Base-by-base conservation (phyloP, 2,888 invertebrate genomes). In the Drosophila mimetica region DNA sequence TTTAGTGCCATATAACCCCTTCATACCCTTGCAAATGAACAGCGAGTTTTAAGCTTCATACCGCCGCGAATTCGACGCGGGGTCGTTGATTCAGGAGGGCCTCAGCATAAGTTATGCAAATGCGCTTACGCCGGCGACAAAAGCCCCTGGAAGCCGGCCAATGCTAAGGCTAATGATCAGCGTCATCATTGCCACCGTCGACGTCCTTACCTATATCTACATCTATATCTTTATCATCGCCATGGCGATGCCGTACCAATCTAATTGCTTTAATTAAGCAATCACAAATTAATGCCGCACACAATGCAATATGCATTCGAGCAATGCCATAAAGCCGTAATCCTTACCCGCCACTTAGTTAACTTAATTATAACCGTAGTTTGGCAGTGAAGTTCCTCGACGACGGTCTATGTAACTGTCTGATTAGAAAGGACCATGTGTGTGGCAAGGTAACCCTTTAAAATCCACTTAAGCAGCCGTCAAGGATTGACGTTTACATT, bases 241-340 rank as follows among this genome's bases (percentile, higher is more conserved):
- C 39, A 36, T 18, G 30, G 30, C 34, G 50, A 32, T 63, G 61
- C 55, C 74, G 71, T 57, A 51, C 61, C 60, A 66, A 59, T 66
- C 71, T 85, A 86, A 85, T 85, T 85, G 87, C 77, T 72, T 86
- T 80, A 85, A 85, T 87, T 82, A 87, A 76, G 80, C 74, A 78
- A 78, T 85, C 85, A 82, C 82, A 82, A 85, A 85, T 84, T 85
- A 85, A 84, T 81, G 64, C 60, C 20, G 41, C 53, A 61, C 59
- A 64, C 61, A 64, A 61, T 71, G 65, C 53, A 66, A 57, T 61
- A 71, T 72, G 64, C 71, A 60, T 63, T 46, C 52, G 50, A 50
- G 48, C 71, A 48, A 66, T 71, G 46, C 71, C 67, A 73, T 81
- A 70, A 71, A 44, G 48, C 47, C 66, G 55, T 71, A 71, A 83